Percentiles rank a stretch among this genome's conserved stretches.
Evolutionary conservation across 2,888 invertebrate genomes (phyloP).

Genomic region (Caradrina clavipalpis): DNA sequence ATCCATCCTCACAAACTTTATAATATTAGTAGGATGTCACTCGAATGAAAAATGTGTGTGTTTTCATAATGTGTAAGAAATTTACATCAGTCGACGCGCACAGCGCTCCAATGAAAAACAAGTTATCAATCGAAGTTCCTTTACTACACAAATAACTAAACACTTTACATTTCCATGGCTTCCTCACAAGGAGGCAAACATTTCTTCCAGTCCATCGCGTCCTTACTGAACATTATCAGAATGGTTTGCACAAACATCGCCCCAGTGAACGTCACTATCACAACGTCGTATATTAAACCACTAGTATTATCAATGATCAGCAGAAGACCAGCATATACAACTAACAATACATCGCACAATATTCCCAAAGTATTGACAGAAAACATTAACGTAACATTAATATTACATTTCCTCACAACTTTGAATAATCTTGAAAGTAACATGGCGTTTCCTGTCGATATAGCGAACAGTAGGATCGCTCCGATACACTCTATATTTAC

Average conservation of each 20-base stretch:
- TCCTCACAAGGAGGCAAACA: neutral
- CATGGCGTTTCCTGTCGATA: slow-evolving; percentile 26
- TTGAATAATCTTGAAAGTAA: slow-evolving; percentile 8
- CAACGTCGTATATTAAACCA: neutral
- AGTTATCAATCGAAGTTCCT: neutral
- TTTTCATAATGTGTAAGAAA: no score
- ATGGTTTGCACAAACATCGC: slow-evolving; percentile 14
- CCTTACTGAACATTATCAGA: slow-evolving; percentile 20
- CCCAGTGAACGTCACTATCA: slow-evolving; percentile 4
- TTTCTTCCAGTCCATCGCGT: slow-evolving; percentile 28
- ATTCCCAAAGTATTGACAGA: slow-evolving; percentile 25
- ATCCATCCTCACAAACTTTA: no score
- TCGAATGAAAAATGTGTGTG: no score
- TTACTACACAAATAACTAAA: slow-evolving; percentile 11
- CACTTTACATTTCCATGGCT: slow-evolving; percentile 21
- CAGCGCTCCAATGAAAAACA: slow-evolving; percentile 10
- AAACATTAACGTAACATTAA: neutral
- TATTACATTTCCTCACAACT: slow-evolving; percentile 5
- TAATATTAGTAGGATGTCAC: no score
- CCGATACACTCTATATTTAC: neutral
- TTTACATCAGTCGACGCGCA: neutral
- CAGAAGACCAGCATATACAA: slow-evolving; percentile 22
- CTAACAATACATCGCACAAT: slow-evolving; percentile 28
- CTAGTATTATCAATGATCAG: neutral
- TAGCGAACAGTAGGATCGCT: neutral